Evolutionary conservation across 2,888 invertebrate species (phyloP).

Genomic region (Apeira syringaria): DNA sequence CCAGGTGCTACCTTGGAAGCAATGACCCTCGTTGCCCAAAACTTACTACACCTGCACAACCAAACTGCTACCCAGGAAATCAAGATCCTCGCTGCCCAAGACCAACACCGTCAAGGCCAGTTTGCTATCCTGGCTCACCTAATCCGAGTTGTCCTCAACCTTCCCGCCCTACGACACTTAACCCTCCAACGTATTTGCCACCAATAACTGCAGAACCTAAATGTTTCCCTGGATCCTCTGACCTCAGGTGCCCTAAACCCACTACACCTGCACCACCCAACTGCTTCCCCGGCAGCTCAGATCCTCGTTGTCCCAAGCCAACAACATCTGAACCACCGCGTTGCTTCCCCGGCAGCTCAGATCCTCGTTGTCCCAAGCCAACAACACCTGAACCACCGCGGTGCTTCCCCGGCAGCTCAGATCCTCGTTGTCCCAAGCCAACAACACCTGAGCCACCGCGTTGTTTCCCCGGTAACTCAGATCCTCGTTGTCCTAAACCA

Average conservation of each 20-base stretch:
- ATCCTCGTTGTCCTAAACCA: conserved; percentile 17
- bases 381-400: conserved; percentile 38
- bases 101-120: conserved; percentile 35
- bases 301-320: conserved; percentile 41
- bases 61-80: conserved; percentile 48
- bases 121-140: conserved; percentile 38
- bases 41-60: conserved; percentile 39
- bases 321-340: conserved; percentile 5
- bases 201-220: conserved; percentile 24
- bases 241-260: conserved; percentile 42
- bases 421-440: conserved; percentile 42
- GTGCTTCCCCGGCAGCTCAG: conserved; percentile 57
- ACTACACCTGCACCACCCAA: conserved; percentile 33
- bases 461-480: conserved; percentile 15
- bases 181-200: conserved; percentile 40
- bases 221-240: conserved; percentile 48
- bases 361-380: conserved; percentile 35
- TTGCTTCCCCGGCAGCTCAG: conserved; percentile 44
- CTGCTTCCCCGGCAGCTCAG: conserved; percentile 22
- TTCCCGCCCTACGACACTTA: conserved; percentile 38
- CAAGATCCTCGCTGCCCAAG: conserved; percentile 55
- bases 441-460: conserved; percentile 32
- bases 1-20: conserved; percentile 46
- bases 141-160: conserved; percentile 33
- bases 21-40: conserved; percentile 54